Evolutionary conservation across 2,888 invertebrate species (phyloP), one percentile per base, ranked within the genome.

Genomic region (Eristalinus aeneus): DNA sequence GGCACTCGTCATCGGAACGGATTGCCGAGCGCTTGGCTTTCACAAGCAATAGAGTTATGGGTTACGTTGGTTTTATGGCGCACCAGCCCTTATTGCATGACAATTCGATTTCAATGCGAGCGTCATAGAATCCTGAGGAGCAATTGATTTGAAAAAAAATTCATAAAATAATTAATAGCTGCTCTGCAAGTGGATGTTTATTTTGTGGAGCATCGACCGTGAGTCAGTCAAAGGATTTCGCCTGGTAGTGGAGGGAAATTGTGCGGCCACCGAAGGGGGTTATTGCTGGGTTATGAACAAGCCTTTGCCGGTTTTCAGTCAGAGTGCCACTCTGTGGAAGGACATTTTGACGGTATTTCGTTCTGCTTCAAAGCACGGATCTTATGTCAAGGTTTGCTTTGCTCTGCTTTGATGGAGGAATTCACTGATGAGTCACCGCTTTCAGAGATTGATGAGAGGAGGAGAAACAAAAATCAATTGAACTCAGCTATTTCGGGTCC

Each of bases 81-180:
- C 46, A 31, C 39, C 71, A 72, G 46, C 46, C 46, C 46, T 23
- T 56, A 56, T 23, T 56, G 61, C 71, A 60, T 31, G 46, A 72
- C 71, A 72, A 72, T 61, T 60, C 46, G 71, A 60, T 72, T 61
- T 39, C 23, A 61, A 39, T 72, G 71, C 12, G 61, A 22, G 9
- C 27, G 20, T 32, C 39, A 60, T 60, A 58, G 16, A 36, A 31
- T 56, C 31, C 27, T 34, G 46, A 16, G 31, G 61, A 31, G n/a
- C 58, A 39, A 61, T 20, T 23, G 71, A 39, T 31, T 46, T 54
- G 31, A 11, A 53, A 67, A 67, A 58, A 67, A 67, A 58, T 69
- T 58, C 12, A 69, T 60, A 36, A 60, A 56, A 27, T 46, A 46
- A 46, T 46, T 46, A 46, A 46, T 46, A 8, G 46, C 46, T 8